phyloP scores from a whole-genome alignment of 2,113 vertebrate species.

The Tympanuchus pallidicinctus region DNA sequence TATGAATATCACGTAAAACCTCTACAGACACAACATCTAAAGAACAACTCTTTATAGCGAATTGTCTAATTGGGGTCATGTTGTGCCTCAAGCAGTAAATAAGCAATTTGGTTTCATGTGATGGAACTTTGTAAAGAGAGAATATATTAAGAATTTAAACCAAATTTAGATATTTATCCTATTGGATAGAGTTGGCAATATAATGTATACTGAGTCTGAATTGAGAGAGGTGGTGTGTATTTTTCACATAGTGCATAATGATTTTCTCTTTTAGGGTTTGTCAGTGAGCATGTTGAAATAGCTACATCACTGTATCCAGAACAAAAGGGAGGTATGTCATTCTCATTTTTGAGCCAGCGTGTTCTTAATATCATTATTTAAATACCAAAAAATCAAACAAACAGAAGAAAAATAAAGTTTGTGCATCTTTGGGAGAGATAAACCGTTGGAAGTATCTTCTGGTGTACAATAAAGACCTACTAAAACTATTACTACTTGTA shows the following conservation, averaged over 20 bases:
- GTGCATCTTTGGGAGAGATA: conserved; percentile 16
- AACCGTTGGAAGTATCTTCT: conserved; percentile 35
- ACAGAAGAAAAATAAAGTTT: neutral
- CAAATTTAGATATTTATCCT: conserved; percentile 81
- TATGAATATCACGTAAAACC: conserved; percentile 98
- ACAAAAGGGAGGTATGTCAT: conserved; percentile 43
- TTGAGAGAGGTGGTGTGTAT: conserved; percentile 38
- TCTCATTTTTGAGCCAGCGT: conserved; percentile 46
- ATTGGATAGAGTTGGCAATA: conserved; percentile 83
- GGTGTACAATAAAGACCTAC: conserved; percentile 27
- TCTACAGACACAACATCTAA: conserved; percentile 96
- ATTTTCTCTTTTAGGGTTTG: conserved; percentile 64
- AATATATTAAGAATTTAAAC: conserved; percentile 78
- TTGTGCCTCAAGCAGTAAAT: conserved; percentile 69
- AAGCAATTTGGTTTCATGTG: conserved; percentile 80
- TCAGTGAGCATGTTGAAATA: conserved; percentile 49
- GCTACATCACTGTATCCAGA: conserved; percentile 49
- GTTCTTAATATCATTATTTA: conserved; percentile 44
- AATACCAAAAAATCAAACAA: conserved; percentile 5
- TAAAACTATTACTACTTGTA: conserved; percentile 49
- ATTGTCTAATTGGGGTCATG: conserved; percentile 64
- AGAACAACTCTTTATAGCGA: conserved; percentile 89
- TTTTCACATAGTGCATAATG: conserved; percentile 46
- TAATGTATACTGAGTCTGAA: conserved; percentile 50
- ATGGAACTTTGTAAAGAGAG: conserved; percentile 80